These are phyloP conservation scores for Nymphalis urticae DNA, from an alignment of 2,888 invertebrate species.

Conservation along the genomic window DNA sequence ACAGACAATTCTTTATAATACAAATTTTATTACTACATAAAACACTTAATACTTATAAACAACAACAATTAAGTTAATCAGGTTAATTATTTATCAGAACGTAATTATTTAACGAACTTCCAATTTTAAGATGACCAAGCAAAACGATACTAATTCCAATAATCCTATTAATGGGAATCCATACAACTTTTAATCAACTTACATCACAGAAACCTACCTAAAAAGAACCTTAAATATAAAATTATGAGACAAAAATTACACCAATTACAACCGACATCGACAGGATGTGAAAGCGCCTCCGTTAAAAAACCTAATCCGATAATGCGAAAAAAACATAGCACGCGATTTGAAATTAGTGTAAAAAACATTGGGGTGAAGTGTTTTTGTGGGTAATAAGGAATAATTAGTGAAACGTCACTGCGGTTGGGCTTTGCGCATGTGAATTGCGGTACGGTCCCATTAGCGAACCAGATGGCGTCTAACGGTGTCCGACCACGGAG, in stretches of 20 bases:
- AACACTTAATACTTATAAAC: no score
- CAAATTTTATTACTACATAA: no score
- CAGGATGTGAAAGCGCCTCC: slow-evolving; percentile 27
- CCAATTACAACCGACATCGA: slow-evolving; percentile 20
- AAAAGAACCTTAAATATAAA: slow-evolving; percentile 3
- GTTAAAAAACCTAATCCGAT: slow-evolving; percentile 31
- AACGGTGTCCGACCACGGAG: slow-evolving; percentile 26
- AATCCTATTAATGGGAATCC: background rate
- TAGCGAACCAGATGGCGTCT: slow-evolving; percentile 35
- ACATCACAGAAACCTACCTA: background rate
- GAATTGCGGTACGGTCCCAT: slow-evolving; percentile 34
- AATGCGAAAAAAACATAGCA: slow-evolving; percentile 32
- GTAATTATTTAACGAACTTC: background rate
- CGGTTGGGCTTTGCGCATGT: slow-evolving; percentile 38
- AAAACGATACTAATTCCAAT: background rate
- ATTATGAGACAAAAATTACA: slow-evolving; percentile 12
- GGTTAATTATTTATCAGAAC: background rate
- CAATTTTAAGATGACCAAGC: slow-evolving; percentile 4
- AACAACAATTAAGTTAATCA: background rate
- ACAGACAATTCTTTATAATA: no score
- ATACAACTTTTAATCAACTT: background rate
- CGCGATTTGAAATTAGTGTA: slow-evolving; percentile 36
- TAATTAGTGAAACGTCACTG: slow-evolving; percentile 73
- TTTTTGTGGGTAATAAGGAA: slow-evolving; percentile 44
- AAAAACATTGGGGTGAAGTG: slow-evolving; percentile 44